Base-by-base conservation (phyloP, 2,888 invertebrate genomes). In the Megamerina dolium region DNA sequence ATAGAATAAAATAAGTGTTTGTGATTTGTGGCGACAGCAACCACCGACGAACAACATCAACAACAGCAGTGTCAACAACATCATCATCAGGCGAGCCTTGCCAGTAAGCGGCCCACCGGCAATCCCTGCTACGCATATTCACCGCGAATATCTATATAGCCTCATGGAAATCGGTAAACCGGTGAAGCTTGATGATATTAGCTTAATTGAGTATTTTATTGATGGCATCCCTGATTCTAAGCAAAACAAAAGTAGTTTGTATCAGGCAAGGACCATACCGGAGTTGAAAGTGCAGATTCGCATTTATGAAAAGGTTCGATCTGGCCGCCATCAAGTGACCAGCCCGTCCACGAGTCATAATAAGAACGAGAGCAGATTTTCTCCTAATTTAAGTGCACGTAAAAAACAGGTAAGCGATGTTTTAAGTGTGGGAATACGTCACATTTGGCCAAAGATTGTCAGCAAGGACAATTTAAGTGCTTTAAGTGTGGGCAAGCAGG, bases 101-200 rank as follows among this genome's bases (percentile, higher is more conserved):
- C n/a, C n/a, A n/a, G n/a, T n/a, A n/a, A n/a, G n/a, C n/a, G n/a
- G n/a, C n/a, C n/a, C n/a, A n/a, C n/a, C n/a, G n/a, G n/a, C n/a
- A n/a, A n/a, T n/a, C n/a, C n/a, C n/a, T n/a, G n/a, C n/a, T n/a
- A n/a, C n/a, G n/a, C n/a, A n/a, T n/a, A n/a, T n/a, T n/a, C n/a
- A n/a, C n/a, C 20, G 43, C 20, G 39, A 43, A 39, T 43, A 43
- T 39, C 16, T 43, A 14, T 43, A 43, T n/a, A 43, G 38, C 29
- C n/a, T 43, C 3, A 43, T 34, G 39, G 43, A 43, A 12, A 43
- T 43, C 4, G 38, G 34, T 9, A 33, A 26, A 19, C 14, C 31
- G 2, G 33, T 43, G n/a, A 19, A 37, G 3, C 16, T 43, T 13
- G 43, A 43, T 12, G 37, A 43, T 8, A 16, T 4, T 4, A 43